These are phyloP conservation scores for Rhingia rostrata DNA, from an alignment of 2,888 invertebrate species.

Conservation along the genomic window DNA sequence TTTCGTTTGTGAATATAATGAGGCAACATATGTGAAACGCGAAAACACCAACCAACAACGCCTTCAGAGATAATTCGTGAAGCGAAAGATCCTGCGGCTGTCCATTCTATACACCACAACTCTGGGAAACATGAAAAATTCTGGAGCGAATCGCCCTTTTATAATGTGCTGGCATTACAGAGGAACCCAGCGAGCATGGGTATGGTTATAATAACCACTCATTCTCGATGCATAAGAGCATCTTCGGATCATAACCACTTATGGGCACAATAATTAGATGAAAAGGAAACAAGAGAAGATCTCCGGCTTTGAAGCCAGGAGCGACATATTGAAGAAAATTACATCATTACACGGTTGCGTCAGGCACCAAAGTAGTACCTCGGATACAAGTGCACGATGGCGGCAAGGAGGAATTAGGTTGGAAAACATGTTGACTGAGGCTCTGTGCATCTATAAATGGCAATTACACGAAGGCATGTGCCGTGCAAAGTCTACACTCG, in stretches of 20 bases:
- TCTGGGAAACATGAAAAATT: slow-evolving; percentile 8
- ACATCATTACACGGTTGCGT: slow-evolving; percentile 70
- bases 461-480: slow-evolving; percentile 64
- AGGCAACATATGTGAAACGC: slow-evolving; percentile 44
- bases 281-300: slow-evolving; percentile 10
- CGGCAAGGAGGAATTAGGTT: slow-evolving; percentile 1
- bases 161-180: slow-evolving; percentile 52
- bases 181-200: slow-evolving; percentile 15
- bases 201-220: slow-evolving; percentile 25
- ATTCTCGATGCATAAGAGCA: slow-evolving; percentile 34
- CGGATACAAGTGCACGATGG: not conserved
- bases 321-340: slow-evolving; percentile 66
- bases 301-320: slow-evolving; percentile 54
- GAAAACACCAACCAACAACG: slow-evolving; percentile 32
- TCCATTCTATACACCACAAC: not conserved
- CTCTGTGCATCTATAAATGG: slow-evolving; percentile 51
- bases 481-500: slow-evolving; percentile 27
- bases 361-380: slow-evolving; percentile 44
- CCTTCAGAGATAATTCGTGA: slow-evolving; percentile 47
- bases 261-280: slow-evolving; percentile 68
- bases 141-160: slow-evolving; percentile 38
- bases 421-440: slow-evolving; percentile 7
- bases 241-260: slow-evolving; percentile 65
- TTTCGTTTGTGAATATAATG: slow-evolving; percentile 9
- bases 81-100: slow-evolving; percentile 40